Conservation (phyloP, 2,113 vertebrate species). For the Clinocottus analis region DNA sequence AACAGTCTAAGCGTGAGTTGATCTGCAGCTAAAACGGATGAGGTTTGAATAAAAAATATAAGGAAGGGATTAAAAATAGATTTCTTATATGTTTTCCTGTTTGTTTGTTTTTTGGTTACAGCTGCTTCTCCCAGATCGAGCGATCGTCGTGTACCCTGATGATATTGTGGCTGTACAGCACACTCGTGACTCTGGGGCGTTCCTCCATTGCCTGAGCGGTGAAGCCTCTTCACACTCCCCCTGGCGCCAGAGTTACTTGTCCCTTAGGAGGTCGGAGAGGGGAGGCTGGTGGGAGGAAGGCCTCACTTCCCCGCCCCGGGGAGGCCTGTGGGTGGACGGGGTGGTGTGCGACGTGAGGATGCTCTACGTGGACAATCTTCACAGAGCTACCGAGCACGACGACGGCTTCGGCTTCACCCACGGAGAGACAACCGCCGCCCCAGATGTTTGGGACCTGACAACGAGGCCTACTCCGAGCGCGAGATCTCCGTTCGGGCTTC, state of each 20-base stretch:
- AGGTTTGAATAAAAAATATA: not conserved
- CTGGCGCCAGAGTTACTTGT: slow-evolving; percentile 86
- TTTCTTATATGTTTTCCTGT: not conserved
- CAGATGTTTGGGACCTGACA: slow-evolving; percentile 1
- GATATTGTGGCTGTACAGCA: slow-evolving; percentile 85
- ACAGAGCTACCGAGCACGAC: slow-evolving; percentile 47
- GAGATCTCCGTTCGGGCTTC: slow-evolving; percentile 57
- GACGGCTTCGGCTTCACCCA: slow-evolving; percentile 34
- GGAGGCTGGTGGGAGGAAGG: slow-evolving; percentile 82
- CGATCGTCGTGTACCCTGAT: slow-evolving; percentile 81
- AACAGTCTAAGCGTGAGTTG: slow-evolving; percentile 77
- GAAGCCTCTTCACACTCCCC: slow-evolving; percentile 57
- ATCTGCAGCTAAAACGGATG: not conserved
- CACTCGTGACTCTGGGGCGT: slow-evolving; percentile 66
- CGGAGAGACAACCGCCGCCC: slow-evolving; percentile 31
- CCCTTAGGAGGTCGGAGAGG: slow-evolving; percentile 71
- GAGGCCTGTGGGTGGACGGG: slow-evolving; percentile 79
- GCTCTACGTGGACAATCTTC: slow-evolving; percentile 72
- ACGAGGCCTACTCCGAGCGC: not conserved
- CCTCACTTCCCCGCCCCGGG: slow-evolving; percentile 41
- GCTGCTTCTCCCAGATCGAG: slow-evolving; percentile 72
- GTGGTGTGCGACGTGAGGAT: slow-evolving; percentile 82
- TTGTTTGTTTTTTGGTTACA: slow-evolving; percentile 35
- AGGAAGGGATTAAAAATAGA: no score
- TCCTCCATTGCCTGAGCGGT: slow-evolving; percentile 74